Conservation (phyloP, 2,888 invertebrate species). For the Ochropleura leucogaster region DNA sequence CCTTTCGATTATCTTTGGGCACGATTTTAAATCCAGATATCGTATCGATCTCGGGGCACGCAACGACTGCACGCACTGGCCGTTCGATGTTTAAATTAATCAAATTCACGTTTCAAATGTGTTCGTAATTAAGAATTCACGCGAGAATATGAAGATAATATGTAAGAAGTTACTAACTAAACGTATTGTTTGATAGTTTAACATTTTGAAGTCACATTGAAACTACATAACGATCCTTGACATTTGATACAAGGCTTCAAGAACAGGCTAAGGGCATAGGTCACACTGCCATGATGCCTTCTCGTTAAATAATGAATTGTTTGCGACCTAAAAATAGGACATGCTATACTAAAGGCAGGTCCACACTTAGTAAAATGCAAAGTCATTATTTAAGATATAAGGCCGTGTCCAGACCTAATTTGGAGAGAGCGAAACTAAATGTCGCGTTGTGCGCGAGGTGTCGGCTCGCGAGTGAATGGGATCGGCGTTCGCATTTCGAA, state of each 20-base stretch:
- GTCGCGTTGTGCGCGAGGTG: slow-evolving; percentile 72
- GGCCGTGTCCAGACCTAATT: slow-evolving; percentile 49
- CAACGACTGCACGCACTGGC: slow-evolving; percentile 76
- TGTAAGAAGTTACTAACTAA: slow-evolving; percentile 2
- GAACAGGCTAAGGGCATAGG: slow-evolving; percentile 57
- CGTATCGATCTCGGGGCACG: slow-evolving; percentile 77
- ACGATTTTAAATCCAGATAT: slow-evolving; percentile 85
- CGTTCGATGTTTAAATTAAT: slow-evolving; percentile 65
- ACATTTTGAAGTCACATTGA: slow-evolving; percentile 51
- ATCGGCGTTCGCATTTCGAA: slow-evolving; percentile 78
- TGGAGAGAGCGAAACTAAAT: slow-evolving; percentile 54
- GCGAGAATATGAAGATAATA: slow-evolving; percentile 32
- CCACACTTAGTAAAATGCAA: slow-evolving; percentile 19
- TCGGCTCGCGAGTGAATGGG: slow-evolving; percentile 79
- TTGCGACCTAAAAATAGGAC: slow-evolving; percentile 39
- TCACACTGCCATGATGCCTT: slow-evolving; percentile 46
- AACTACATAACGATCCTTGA: slow-evolving; percentile 48
- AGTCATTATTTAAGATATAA: slow-evolving; percentile 35
- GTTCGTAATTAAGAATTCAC: slow-evolving; percentile 58
- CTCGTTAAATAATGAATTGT: slow-evolving; percentile 52
- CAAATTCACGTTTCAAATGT: slow-evolving; percentile 65
- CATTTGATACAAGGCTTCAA: slow-evolving; percentile 50
- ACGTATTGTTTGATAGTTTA: slow-evolving; percentile 36
- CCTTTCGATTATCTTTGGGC: slow-evolving; percentile 85
- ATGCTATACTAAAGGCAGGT: slow-evolving; percentile 8